phyloP scores from a whole-genome alignment of 1,140 invertebrate genomes.

The Formica exsecta region DNA sequence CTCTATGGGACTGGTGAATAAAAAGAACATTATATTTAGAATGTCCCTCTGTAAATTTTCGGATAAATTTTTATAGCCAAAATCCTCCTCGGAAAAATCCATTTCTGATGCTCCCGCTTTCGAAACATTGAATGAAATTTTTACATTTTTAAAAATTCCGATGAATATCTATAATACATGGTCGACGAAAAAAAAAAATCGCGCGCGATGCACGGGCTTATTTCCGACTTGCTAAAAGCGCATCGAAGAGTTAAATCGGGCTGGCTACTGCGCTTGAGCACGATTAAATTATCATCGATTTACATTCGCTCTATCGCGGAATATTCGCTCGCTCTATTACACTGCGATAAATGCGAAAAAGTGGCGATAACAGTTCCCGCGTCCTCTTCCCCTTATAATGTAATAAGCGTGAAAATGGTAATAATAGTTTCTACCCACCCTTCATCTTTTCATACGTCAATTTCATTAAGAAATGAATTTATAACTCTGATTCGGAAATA shows the following conservation, averaged over 20 bases:
- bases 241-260: slow-evolving; percentile 42
- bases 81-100: slow-evolving; percentile 35
- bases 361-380: not conserved
- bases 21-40: not conserved
- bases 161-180: slow-evolving; percentile 44
- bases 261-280: slow-evolving; percentile 31
- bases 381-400: not conserved
- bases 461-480: not conserved
- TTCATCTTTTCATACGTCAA: not conserved
- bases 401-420: slow-evolving; percentile 33
- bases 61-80: slow-evolving; percentile 29
- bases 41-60: not conserved
- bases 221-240: slow-evolving; percentile 26
- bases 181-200: not conserved
- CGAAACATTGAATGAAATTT: slow-evolving; percentile 11
- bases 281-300: slow-evolving; percentile 52
- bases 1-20: not conserved
- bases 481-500: slow-evolving; percentile 3
- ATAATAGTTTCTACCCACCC: slow-evolving; percentile 12
- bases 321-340: slow-evolving; percentile 26
- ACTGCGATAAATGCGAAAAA: slow-evolving; percentile 36
- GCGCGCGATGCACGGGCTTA: slow-evolving; percentile 26
- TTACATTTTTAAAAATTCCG: slow-evolving; percentile 40
- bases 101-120: slow-evolving; percentile 5
- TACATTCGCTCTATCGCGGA: slow-evolving; percentile 35